Conservation (phyloP, 2,797 vertebrate genomes). For the Dryobates pubescens region DNA sequence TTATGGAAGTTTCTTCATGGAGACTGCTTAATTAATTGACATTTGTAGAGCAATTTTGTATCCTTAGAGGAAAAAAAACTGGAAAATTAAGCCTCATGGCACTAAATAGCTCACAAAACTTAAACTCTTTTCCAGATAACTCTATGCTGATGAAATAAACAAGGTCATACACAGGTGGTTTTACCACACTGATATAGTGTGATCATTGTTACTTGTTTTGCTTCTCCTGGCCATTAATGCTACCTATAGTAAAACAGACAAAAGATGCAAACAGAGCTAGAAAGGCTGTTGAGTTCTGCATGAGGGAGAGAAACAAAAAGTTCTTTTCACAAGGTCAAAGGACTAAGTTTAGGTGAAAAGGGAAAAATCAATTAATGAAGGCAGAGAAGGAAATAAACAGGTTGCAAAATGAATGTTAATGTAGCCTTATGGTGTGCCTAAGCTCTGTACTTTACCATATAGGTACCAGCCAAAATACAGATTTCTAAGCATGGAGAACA, state of each 20-base stretch:
- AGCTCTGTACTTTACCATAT: not conserved
- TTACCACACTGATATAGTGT: not conserved
- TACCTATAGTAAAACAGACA: not conserved
- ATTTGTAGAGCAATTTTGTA: constrained; percentile 17
- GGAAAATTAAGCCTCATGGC: not conserved
- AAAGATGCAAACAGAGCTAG: not conserved
- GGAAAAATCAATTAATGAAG: not conserved
- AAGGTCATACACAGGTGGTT: no score
- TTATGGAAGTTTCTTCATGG: constrained; percentile 38
- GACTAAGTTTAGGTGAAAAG: not conserved
- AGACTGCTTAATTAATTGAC: constrained; percentile 50
- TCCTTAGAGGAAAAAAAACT: not conserved
- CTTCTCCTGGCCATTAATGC: not conserved
- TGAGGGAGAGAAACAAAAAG: not conserved
- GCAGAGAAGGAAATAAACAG: not conserved
- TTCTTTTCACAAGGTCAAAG: not conserved
- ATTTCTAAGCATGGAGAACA: not conserved
- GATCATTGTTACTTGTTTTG: not conserved
- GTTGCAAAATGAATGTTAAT: not conserved
- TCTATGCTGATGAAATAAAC: not conserved
- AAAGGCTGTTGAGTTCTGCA: not conserved
- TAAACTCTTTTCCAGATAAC: not conserved
- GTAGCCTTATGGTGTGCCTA: not conserved
- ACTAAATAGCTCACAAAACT: not conserved
- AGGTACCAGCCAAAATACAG: not conserved